Evolutionary conservation across 2,113 vertebrate species (phyloP).

Genomic region (Corapipo altera): DNA sequence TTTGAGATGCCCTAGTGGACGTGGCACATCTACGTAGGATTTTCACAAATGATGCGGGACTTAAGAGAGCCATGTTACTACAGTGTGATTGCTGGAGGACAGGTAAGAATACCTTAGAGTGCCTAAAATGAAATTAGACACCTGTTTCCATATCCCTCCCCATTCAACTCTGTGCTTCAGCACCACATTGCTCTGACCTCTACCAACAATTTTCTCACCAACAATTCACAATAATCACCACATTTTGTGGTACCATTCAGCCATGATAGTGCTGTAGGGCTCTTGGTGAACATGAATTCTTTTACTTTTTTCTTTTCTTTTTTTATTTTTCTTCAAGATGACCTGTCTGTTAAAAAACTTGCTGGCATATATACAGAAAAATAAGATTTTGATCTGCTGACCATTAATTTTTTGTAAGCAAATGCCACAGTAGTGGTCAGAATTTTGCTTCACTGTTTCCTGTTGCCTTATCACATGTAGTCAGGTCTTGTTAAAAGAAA

Average conservation of each 20-base stretch:
- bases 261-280: background rate
- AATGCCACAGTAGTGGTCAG: background rate
- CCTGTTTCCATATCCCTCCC: background rate
- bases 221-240: background rate
- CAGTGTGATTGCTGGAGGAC: background rate
- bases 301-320: background rate
- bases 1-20: background rate
- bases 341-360: background rate
- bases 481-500: background rate
- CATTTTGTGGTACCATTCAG: background rate
- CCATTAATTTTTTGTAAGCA: background rate
- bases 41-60: background rate
- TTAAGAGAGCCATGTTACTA: background rate
- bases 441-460: background rate
- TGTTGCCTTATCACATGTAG: background rate
- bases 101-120: background rate
- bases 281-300: background rate
- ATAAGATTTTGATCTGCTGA: background rate
- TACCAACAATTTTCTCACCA: background rate
- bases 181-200: background rate
- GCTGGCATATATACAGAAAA: background rate
- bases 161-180: background rate
- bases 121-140: background rate
- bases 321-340: background rate
- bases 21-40: background rate